A percentile compares a stretch with the other conserved stretches of the same genome.
Evolutionary conservation across 2,888 invertebrate genomes (phyloP).

Genomic region (Caenorhabditis macrosperma): DNA sequence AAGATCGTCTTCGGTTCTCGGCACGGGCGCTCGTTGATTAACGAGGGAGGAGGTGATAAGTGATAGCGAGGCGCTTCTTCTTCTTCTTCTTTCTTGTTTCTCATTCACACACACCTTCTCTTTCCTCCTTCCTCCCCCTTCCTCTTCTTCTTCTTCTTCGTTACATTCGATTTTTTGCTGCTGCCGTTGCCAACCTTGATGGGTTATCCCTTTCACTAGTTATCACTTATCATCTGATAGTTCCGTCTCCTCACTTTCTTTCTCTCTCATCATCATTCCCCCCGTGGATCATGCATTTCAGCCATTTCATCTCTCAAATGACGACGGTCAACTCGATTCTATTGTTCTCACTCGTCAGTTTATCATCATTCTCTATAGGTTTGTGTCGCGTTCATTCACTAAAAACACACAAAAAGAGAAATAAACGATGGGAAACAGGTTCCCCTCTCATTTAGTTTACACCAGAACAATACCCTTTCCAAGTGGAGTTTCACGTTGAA

Average conservation of each 20-base stretch:
- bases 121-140: constrained; percentile 3
- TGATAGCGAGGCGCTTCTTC: constrained; percentile 26
- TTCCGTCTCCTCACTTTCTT: constrained; percentile 15
- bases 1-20: constrained; percentile 44
- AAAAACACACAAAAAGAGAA: constrained; percentile 19
- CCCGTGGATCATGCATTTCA: background rate
- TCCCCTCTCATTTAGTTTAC: constrained; percentile 37
- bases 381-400: constrained; percentile 2
- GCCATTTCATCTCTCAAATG: constrained; percentile 4
- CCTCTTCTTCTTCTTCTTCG: background rate
- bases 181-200: constrained; percentile 17
- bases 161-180: constrained; percentile 43
- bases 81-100: constrained; percentile 24
- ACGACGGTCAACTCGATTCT: constrained; percentile 12
- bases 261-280: background rate
- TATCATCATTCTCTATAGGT: constrained; percentile 45
- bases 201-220: constrained; percentile 47
- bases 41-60: constrained; percentile 47
- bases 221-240: constrained; percentile 26
- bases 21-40: constrained; percentile 39
- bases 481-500: background rate
- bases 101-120: constrained; percentile 32
- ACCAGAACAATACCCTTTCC: constrained; percentile 50
- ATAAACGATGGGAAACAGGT: constrained; percentile 36
- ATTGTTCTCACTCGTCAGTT: constrained; percentile 31